Percentiles rank a stretch among this genome's conserved stretches.
phyloP scores from a whole-genome alignment of 2,113 vertebrate genomes.

The Puntigrus tetrazona region DNA sequence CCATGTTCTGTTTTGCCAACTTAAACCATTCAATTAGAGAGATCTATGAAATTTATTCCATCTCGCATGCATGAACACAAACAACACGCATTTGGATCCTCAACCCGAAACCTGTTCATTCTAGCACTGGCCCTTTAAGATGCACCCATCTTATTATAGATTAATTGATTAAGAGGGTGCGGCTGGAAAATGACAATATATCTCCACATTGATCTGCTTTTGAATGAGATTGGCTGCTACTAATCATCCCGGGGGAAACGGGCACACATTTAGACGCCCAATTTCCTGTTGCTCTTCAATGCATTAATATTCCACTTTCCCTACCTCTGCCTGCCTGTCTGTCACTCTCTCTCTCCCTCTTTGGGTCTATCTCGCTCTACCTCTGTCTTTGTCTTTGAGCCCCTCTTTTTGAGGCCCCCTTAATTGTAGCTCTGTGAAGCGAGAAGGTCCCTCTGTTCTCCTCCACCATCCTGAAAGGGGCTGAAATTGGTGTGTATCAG shows the following conservation, averaged over 20 bases:
- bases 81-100: neutral
- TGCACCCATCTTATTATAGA: conserved; percentile 73
- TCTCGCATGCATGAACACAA: neutral
- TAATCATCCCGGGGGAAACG: conserved; percentile 61
- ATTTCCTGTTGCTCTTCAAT: conserved; percentile 70
- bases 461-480: conserved; percentile 52
- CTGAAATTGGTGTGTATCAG: conserved; percentile 64
- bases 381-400: conserved; percentile 64
- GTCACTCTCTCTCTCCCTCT: conserved; percentile 3
- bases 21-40: neutral
- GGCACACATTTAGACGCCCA: conserved; percentile 60
- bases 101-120: conserved; percentile 49
- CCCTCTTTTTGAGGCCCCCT: conserved; percentile 65
- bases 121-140: conserved; percentile 66
- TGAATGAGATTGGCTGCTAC: conserved; percentile 73
- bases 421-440: conserved; percentile 72
- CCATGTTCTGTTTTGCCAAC: neutral
- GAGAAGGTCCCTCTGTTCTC: conserved; percentile 59
- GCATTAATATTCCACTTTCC: conserved; percentile 45
- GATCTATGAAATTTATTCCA: neutral
- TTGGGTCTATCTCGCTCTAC: neutral
- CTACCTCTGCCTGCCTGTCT: conserved; percentile 31
- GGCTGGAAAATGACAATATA: conserved; percentile 72
- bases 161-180: conserved; percentile 77
- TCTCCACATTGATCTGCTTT: conserved; percentile 77